Base-by-base conservation (phyloP, 1,140 invertebrate species). In the Cataglyphis hispanica region DNA sequence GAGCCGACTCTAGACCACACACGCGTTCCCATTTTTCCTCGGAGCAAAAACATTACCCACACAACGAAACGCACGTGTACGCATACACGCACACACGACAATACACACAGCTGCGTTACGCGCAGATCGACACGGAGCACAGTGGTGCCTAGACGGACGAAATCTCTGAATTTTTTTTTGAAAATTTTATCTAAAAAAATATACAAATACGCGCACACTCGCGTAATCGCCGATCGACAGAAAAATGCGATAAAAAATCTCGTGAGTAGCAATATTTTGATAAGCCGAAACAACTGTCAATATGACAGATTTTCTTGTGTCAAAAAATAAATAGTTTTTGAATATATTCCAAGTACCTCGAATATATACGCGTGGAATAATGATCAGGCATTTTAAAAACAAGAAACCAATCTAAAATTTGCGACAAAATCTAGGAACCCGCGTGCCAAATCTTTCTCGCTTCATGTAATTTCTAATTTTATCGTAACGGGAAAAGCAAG, bases 21-120 rank as follows among this genome's bases (percentile, higher is more conserved):
- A 94, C 93, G 94, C 93, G 93, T 91, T 94, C 93, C 94, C 93
- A 94, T 93, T 94, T 94, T 93, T 50, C 94, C 94, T 93, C 93
- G 91, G 90, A 94, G 93, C 94, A 94, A 94, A 94, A 94, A 94
- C 93, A 94, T 92, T 93, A 93, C 92, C 91, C 87, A 92, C 91
- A 93, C 92, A 91, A 60, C 76, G 85, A 77, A 63, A 87, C 90
- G 78, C 87, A 90, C 89, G 78, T 46, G 53, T 89, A 87, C 86
- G 86, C 87, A 92, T 89, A 93, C 66, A 77, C 77, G 64, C 69
- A 86, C 90, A 77, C 87, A 90, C 91, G 34, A 74, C 56, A 72
- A 3, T 27, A n/a, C 63, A 58, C 43, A 67, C 75, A 84, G 31
- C 58, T 66, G 60, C 64, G 84, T 31, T 50, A 11, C 67, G 56